Percentiles rank a stretch among this genome's conserved stretches.
These are phyloP conservation scores for Pteropus rufus DNA, from an alignment of 2,797 vertebrate genomes.

Conservation along the genomic window DNA sequence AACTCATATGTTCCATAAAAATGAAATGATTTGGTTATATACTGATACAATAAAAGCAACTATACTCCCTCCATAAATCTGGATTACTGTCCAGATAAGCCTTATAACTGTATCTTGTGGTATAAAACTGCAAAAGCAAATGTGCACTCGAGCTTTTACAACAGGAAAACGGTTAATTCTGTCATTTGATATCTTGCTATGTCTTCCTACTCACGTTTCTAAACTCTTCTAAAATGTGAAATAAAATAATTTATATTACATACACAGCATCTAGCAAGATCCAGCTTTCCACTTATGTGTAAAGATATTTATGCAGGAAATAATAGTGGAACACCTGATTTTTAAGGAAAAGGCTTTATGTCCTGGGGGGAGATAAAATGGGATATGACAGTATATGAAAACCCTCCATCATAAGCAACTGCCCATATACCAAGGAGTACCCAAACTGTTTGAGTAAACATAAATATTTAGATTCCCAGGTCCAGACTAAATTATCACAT, in stretches of 20 bases:
- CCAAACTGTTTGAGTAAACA: constrained; percentile 5
- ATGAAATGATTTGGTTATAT: constrained; percentile 68
- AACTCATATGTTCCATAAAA: constrained; percentile 49
- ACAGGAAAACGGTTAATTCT: constrained; percentile 74
- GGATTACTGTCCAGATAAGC: constrained; percentile 71
- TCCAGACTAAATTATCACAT: constrained; percentile 51
- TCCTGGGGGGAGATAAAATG: background rate
- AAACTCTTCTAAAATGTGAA: constrained; percentile 50
- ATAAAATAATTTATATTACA: background rate
- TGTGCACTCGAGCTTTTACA: constrained; percentile 64
- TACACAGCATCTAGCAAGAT: background rate
- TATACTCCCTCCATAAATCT: constrained; percentile 67
- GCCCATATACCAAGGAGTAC: constrained; percentile 27
- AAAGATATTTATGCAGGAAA: background rate
- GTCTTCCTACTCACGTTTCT: constrained; percentile 19
- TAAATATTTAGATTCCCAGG: constrained; percentile 44
- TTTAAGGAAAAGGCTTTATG: background rate
- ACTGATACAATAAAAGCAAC: constrained; percentile 68
- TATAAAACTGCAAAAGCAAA: constrained; percentile 72
- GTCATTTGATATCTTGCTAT: constrained; percentile 61
- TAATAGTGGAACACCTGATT: background rate
- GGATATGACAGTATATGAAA: constrained; percentile 52
- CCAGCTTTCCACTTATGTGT: accelerated
- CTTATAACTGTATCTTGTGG: constrained; percentile 65
- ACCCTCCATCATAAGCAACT: constrained; percentile 50